phyloP scores from a whole-genome alignment of 1,140 invertebrate genomes.

The Temnothorax curvispinosus region DNA sequence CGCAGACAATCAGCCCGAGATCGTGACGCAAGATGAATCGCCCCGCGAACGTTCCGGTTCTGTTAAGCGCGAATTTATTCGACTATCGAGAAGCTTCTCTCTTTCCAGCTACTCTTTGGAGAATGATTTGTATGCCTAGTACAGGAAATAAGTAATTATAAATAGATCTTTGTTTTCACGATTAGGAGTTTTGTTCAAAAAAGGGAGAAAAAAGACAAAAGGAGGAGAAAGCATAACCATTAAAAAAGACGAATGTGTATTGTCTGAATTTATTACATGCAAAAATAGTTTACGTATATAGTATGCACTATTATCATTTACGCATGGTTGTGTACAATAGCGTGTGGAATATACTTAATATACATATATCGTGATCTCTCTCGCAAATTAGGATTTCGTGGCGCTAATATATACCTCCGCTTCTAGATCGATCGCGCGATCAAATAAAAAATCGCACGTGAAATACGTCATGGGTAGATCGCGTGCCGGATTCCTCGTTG shows the following conservation, averaged over 20 bases:
- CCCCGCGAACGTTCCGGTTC: constrained; percentile 16
- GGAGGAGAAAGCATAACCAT: background rate
- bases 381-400: background rate
- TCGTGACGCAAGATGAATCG: constrained; percentile 50
- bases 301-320: background rate
- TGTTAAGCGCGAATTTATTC: constrained; percentile 57
- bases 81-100: constrained; percentile 44
- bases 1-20: constrained; percentile 44
- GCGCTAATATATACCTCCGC: background rate
- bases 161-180: background rate
- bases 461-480: background rate
- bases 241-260: background rate
- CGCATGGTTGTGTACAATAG: background rate
- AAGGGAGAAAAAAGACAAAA: background rate
- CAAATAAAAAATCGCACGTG: background rate
- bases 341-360: background rate
- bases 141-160: constrained; percentile 26
- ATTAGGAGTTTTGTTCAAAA: background rate
- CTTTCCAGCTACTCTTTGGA: constrained; percentile 21
- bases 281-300: background rate
- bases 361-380: background rate
- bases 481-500: background rate
- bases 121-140: constrained; percentile 9
- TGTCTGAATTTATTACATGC: background rate
- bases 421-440: background rate